Base-by-base conservation (phyloP, 2,113 vertebrate species). In the Hippocampus abdominalis region DNA sequence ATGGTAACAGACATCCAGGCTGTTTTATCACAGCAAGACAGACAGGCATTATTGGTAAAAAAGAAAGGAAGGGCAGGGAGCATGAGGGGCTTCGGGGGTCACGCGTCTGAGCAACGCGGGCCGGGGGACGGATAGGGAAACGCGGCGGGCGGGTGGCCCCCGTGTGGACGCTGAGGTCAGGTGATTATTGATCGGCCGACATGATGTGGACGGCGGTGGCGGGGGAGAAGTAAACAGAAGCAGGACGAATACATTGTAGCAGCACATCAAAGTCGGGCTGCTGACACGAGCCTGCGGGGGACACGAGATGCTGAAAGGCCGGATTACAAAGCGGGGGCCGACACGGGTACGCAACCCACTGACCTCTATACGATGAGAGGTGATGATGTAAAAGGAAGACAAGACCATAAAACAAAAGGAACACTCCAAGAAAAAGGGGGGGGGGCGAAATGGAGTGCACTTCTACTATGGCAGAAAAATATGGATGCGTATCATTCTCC, bases 121-220 rank as follows among this genome's bases (percentile, higher is more conserved):
- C 79, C 76, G 64, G 81, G 51, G 84, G 81, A 76, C 44, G 84
- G 83, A 84, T 88, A 81, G 77, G 73, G 81, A 64, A 64, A 81
- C 81, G 81, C 83, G 73, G 84, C 75, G 74, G 82, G 83, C 56
- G 83, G 72, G 76, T 12, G 42, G 42, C 42, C 62, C 62, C 62
- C 20, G 62, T 25, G 71, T 73, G 71, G 71, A 74, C 75, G 71
- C 75, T 72, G 77, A 67, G 84, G 83, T 81, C 84, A 85, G 76
- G 71, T 84, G 79, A 81, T 86, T 86, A 90, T 89, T 85, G 88
- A 91, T 87, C 84, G 87, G 66, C 72, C 79, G 78, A 83, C 81
- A 87, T 89, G 88, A 87, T 82, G 80, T 78, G 82, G 85, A 84
- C 81, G 74, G 81, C 67, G 67, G 79, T 2, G 51, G 51, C 9